Evolutionary conservation across 2,113 vertebrate genomes (phyloP).

Genomic region (Rattus rattus): DNA sequence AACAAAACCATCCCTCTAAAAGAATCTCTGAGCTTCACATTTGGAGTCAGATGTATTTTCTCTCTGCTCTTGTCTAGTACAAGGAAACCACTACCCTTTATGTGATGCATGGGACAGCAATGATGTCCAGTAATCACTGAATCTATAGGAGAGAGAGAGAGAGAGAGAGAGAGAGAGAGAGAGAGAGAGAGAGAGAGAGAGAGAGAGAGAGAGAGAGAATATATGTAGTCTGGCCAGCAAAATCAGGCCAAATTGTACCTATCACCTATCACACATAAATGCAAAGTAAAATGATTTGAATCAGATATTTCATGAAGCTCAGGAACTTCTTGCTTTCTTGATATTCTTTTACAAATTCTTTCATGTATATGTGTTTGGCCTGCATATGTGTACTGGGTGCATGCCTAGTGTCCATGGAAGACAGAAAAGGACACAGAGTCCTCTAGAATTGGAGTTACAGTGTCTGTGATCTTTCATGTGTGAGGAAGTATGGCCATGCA

Average conservation of each 20-base stretch:
- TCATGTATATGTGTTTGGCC: neutral
- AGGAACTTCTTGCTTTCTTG: neutral
- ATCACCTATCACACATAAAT: constrained; percentile 6
- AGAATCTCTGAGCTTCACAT: constrained; percentile 20
- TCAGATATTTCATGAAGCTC: constrained; percentile 13
- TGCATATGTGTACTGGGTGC: neutral
- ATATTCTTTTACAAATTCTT: neutral
- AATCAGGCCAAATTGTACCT: constrained; percentile 8
- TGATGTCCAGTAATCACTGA: constrained; percentile 14
- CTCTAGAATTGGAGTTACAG: neutral
- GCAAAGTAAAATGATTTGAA: constrained; percentile 50
- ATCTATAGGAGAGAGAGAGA: neutral
- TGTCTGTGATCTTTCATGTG: neutral
- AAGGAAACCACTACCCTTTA: neutral
- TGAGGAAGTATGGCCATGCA: neutral
- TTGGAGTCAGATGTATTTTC: constrained; percentile 47
- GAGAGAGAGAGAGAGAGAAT: neutral
- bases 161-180: neutral
- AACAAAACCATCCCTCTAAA: constrained; percentile 46
- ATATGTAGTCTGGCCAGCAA: neutral
- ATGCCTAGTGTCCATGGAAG: neutral
- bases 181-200: neutral
- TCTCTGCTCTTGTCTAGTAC: neutral
- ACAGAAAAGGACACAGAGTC: neutral
- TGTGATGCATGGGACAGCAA: neutral